A percentile compares a stretch with the other conserved stretches of the same genome.
Evolutionary conservation across 1,140 invertebrate species (phyloP).

Genomic region (Orussus abietinus): DNA sequence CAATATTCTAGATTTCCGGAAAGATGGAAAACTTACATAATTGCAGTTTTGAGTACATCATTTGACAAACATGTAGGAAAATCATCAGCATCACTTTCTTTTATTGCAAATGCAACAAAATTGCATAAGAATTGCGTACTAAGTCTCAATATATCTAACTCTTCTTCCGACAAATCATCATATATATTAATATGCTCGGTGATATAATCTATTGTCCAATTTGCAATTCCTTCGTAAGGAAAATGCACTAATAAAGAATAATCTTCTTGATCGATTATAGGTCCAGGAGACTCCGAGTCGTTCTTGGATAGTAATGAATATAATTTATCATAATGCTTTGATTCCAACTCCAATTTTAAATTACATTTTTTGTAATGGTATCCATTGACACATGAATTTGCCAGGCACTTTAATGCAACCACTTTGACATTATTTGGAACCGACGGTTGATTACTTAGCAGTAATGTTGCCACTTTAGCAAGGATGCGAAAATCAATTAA

Average conservation of each 20-base stretch:
- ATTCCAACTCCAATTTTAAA: constrained; percentile 8
- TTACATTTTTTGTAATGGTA: constrained; percentile 21
- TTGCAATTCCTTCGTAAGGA: constrained; percentile 32
- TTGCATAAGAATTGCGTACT: constrained; percentile 40
- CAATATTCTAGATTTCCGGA: too few species aligned
- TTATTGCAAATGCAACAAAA: constrained; percentile 28
- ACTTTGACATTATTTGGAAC: constrained; percentile 25
- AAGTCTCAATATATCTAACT: constrained; percentile 30
- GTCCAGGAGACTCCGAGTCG: too few species aligned
- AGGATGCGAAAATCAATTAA: constrained; percentile 20
- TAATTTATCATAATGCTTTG: constrained; percentile 8
- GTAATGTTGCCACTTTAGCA: constrained; percentile 34
- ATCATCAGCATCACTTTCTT: constrained; percentile 9
- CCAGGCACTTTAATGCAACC: constrained; percentile 36
- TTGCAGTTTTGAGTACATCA: constrained; percentile 23
- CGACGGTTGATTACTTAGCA: constrained; percentile 15
- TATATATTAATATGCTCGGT: constrained; percentile 1
- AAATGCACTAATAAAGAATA: constrained; percentile 18
- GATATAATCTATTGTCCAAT: constrained; percentile 28
- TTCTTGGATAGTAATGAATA: constrained; percentile 12
- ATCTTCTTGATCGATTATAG: not conserved
- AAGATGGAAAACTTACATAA: constrained; percentile 28
- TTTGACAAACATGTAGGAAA: constrained; percentile 17
- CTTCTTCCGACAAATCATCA: constrained; percentile 16
- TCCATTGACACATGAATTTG: constrained; percentile 34